Evolutionary conservation across 2,113 vertebrate genomes (phyloP), one percentile per base, ranked within the genome.

Genomic region (Heterocephalus glaber): DNA sequence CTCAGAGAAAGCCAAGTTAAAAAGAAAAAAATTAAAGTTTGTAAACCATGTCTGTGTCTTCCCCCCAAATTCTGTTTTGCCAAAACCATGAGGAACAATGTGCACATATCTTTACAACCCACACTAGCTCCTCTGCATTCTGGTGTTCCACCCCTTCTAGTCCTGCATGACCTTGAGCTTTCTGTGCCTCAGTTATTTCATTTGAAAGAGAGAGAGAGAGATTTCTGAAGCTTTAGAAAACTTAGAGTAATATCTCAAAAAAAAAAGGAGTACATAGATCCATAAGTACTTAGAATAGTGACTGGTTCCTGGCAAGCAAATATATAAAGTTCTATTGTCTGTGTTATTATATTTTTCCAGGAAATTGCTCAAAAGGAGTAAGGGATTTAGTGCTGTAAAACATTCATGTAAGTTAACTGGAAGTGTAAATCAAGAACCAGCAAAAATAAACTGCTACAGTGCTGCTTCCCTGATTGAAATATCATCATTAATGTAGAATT

Each of bases 311-410:
- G 72, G 33, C 24, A 86, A 89, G 60, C 5, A 44, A 35, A 63
- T 38, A 52, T 38, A 52, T 28, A 92, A 89, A 68, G 30, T 14
- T 70, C 52, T 56, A 28, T 72, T 89, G 7, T 66, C 63, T 47
- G 44, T 22, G 66, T 49, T 26, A 52, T 24, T 41, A 52, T 19
- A 33, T 61, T 88, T 90, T 95, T 81, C 89, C 72, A 86, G 74
- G 56, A 92, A 93, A 91, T 92, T 80, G 33, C 74, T 87, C 84
- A 44, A 84, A 83, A 74, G 24, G 26, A 17, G 20, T 38, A 72
- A 70, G 17, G 14, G 9, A 49, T 72, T 68, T 52, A 20, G 47
- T 60, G 47, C 81, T 84, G 33, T 54, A 89, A 86, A 95, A 61
- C 54, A 66, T 54, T 30, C 8, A 47, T 65, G 47, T 66, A 74